Conservation (phyloP, 2,113 vertebrate genomes). For the Fulica atra region DNA sequence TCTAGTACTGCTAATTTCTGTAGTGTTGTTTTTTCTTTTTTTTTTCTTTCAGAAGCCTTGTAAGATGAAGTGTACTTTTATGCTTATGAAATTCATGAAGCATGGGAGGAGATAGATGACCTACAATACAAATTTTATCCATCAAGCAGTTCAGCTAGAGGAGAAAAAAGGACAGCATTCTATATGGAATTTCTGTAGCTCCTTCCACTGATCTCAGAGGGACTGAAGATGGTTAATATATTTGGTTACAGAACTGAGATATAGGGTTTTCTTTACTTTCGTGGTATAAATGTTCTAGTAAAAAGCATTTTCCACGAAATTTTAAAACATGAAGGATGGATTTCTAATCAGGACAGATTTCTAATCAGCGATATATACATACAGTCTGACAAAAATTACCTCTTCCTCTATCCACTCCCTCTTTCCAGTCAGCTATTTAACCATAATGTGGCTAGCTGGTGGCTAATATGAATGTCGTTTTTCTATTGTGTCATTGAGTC, state of each 20-base stretch:
- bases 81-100: background rate
- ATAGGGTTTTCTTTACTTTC: background rate
- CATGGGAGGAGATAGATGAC: background rate
- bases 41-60: background rate
- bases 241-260: background rate
- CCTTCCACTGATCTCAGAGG: background rate
- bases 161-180: background rate
- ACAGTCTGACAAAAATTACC: background rate
- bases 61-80: background rate
- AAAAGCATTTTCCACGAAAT: background rate
- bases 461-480: background rate
- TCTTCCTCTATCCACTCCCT: background rate
- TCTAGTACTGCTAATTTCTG: slow-evolving; percentile 43
- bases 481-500: background rate
- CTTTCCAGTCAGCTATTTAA: background rate
- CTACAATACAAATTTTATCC: background rate
- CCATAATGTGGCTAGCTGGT: background rate
- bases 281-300: background rate
- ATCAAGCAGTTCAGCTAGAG: background rate
- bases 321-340: background rate
- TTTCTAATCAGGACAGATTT: background rate
- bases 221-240: background rate
- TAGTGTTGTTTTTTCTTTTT: background rate
- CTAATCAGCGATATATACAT: background rate
- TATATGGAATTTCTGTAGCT: background rate